Conservation (phyloP, 2,888 invertebrate species). For the Rhopalosiphum nymphaeae region DNA sequence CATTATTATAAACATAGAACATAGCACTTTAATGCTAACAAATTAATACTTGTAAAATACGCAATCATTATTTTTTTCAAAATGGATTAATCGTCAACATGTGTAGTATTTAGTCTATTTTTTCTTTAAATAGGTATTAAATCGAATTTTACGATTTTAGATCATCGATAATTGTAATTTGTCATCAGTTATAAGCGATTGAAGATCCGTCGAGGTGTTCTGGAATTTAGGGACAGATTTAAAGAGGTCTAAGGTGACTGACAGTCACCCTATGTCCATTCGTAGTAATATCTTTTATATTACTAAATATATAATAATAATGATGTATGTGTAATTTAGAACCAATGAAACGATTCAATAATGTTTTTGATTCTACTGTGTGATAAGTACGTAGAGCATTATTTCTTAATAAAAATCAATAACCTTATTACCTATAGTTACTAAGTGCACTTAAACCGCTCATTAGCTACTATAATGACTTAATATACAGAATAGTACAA, state of each 20-base stretch:
- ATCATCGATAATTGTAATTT: background rate
- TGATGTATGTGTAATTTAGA: background rate
- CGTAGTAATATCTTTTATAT: background rate
- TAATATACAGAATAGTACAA: background rate
- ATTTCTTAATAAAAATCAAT: background rate
- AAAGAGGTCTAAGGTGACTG: background rate
- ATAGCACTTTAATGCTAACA: background rate
- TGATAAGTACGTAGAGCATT: background rate
- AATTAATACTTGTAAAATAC: background rate
- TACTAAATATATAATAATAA: background rate
- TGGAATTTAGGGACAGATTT: background rate
- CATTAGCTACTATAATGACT: no score
- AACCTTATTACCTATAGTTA: background rate
- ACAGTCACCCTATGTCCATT: no score
- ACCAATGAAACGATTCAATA: background rate
- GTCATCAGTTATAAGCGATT: background rate
- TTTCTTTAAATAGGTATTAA: background rate
- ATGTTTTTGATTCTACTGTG: background rate
- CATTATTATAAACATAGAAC: background rate
- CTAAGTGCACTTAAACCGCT: no score
- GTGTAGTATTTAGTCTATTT: background rate
- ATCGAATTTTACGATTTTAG: background rate
- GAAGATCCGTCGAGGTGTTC: background rate
- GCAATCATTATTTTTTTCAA: background rate
- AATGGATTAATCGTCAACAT: background rate